phyloP scores from a whole-genome alignment of 2,113 vertebrate genomes.

The Hypocryptadius cinnamomeus region DNA sequence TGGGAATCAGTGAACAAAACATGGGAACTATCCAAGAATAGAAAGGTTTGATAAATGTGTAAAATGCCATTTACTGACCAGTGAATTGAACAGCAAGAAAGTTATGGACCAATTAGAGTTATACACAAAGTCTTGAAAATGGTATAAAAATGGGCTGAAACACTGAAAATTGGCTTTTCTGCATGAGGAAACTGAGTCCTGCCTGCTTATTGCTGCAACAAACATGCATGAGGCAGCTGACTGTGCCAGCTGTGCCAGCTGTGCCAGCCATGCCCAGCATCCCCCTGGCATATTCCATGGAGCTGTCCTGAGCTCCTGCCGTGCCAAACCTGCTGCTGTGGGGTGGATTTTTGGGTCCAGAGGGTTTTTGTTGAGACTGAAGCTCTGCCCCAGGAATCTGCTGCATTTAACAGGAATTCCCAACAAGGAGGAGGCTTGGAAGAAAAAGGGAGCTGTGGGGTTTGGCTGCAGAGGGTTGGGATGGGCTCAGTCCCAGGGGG shows the following conservation, averaged over 20 bases:
- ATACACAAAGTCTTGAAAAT: background rate
- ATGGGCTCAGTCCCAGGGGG: background rate
- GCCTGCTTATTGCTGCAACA: background rate
- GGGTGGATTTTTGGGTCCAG: fast-evolving
- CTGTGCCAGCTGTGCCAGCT: fast-evolving
- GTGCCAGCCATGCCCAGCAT: background rate
- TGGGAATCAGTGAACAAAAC: background rate
- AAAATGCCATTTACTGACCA: background rate
- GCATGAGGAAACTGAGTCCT: background rate
- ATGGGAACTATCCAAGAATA: background rate
- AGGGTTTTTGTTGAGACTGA: background rate
- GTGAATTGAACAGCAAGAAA: background rate
- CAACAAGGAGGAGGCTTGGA: background rate
- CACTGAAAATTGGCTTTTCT: background rate
- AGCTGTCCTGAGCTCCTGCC: background rate
- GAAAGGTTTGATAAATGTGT: background rate
- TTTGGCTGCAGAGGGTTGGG: background rate
- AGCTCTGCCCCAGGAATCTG: background rate
- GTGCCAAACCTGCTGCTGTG: background rate
- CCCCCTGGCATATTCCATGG: background rate
- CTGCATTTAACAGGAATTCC: background rate
- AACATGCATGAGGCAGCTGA: background rate
- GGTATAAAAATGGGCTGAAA: background rate
- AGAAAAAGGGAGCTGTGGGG: background rate
- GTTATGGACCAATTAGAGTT: background rate